Percentiles rank a stretch among this genome's conserved stretches.
These are phyloP conservation scores for Xerus inauris DNA, from an alignment of 2,113 vertebrate genomes.

Conservation along the genomic window DNA sequence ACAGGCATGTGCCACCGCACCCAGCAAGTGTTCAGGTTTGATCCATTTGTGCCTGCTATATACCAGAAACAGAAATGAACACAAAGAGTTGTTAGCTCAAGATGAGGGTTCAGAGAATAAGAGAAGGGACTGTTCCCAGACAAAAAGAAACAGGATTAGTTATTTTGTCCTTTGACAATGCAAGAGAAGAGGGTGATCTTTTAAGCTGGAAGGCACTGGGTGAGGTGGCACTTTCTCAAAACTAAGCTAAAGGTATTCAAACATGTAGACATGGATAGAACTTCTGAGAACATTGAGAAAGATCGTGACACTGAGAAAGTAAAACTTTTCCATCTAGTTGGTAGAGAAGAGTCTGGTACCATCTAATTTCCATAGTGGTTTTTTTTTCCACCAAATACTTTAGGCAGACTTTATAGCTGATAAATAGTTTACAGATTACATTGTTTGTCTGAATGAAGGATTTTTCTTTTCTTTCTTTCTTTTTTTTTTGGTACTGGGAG, in stretches of 20 bases:
- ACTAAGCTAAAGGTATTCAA: not conserved
- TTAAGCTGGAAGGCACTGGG: not conserved
- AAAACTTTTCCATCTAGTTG: slow-evolving; percentile 57
- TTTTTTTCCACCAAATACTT: slow-evolving; percentile 75
- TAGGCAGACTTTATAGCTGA: slow-evolving; percentile 85
- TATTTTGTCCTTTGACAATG: not conserved
- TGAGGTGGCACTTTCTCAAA: not conserved
- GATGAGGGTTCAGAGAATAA: not conserved
- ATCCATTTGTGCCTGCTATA: not conserved
- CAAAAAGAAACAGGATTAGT: not conserved
- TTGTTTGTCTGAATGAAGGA: slow-evolving; percentile 76
- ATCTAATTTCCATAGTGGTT: slow-evolving; percentile 70
- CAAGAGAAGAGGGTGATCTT: not conserved
- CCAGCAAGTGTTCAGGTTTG: no score
- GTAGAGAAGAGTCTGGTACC: slow-evolving; percentile 84
- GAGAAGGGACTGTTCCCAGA: not conserved
- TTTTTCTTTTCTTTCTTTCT: slow-evolving; percentile 71
- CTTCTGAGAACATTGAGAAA: not conserved
- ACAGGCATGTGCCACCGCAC: no score
- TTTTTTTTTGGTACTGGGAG: no score
- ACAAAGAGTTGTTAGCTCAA: not conserved
- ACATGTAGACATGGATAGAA: not conserved
- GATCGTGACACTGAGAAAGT: not conserved
- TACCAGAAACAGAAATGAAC: not conserved
- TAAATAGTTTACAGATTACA: slow-evolving; percentile 83